Conservation (phyloP, 1,140 invertebrate species). For the Nephila pilipes region DNA sequence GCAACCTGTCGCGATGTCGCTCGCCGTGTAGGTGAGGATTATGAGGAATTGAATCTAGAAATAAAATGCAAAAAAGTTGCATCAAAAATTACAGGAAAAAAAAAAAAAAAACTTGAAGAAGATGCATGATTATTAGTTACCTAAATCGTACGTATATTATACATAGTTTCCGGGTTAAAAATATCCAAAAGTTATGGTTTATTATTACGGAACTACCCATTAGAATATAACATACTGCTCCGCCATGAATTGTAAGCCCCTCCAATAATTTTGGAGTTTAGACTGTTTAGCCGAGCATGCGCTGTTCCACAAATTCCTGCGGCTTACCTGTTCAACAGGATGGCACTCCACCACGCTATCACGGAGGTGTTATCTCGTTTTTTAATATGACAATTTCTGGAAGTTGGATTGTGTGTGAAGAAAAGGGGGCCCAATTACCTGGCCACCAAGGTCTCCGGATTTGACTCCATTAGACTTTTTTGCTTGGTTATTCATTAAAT, state of each 20-base stretch:
- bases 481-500: neutral
- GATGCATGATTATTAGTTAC: too few species aligned
- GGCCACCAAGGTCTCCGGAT: neutral
- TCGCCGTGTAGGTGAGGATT: neutral
- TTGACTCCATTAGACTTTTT: neutral
- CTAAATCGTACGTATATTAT: too few species aligned
- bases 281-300: too few species aligned
- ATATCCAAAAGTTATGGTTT: too few species aligned
- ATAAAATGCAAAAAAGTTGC: neutral
- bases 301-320: neutral
- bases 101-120: neutral
- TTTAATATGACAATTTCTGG: neutral
- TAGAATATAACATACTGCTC: too few species aligned
- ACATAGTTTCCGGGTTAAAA: too few species aligned
- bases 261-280: too few species aligned
- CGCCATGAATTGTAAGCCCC: too few species aligned
- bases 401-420: neutral
- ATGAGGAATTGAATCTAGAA: slow-evolving; percentile 21
- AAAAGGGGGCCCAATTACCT: neutral
- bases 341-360: neutral
- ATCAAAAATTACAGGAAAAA: neutral
- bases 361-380: neutral
- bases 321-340: neutral
- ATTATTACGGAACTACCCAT: too few species aligned
- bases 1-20: neutral